Evolutionary conservation across 2,113 vertebrate genomes (phyloP).

Genomic region (Regulus satrapa): DNA sequence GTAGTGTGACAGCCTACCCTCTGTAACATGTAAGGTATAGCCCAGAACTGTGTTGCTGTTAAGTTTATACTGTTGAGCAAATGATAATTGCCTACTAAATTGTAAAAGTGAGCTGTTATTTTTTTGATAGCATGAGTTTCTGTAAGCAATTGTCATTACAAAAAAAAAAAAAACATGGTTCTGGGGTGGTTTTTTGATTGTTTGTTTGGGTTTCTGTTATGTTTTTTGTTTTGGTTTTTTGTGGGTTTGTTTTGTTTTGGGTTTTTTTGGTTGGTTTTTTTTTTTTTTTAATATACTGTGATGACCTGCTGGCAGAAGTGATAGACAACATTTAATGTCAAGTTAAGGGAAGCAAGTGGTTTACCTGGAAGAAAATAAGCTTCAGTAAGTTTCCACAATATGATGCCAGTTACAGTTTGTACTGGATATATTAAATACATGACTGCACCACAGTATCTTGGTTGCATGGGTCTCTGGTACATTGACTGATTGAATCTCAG

Average conservation of each 20-base stretch:
- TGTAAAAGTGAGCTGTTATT: neutral
- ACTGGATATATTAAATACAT: neutral
- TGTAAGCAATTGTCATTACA: neutral
- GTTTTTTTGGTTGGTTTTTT: too few relatives aligned
- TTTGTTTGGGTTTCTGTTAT: too few relatives aligned
- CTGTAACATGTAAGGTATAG: neutral
- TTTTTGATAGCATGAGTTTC: neutral
- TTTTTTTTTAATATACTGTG: neutral
- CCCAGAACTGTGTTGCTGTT: neutral
- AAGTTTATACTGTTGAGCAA: neutral
- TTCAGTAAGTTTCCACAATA: neutral
- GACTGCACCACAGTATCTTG: neutral
- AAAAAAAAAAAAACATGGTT: too few relatives aligned
- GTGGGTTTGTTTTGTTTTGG: too few relatives aligned
- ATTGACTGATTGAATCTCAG: neutral
- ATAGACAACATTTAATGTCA: neutral
- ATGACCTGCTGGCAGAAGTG: neutral
- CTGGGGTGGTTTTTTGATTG: too few relatives aligned
- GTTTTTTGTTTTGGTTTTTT: too few relatives aligned
- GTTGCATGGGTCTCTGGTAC: neutral
- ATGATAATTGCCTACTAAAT: neutral
- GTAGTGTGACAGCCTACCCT: neutral
- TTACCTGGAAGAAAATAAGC: neutral
- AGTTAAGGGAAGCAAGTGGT: neutral
- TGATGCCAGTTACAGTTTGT: neutral